Evolutionary conservation across 2,888 invertebrate genomes (phyloP).

Genomic region (Lumbricus terrestris): DNA sequence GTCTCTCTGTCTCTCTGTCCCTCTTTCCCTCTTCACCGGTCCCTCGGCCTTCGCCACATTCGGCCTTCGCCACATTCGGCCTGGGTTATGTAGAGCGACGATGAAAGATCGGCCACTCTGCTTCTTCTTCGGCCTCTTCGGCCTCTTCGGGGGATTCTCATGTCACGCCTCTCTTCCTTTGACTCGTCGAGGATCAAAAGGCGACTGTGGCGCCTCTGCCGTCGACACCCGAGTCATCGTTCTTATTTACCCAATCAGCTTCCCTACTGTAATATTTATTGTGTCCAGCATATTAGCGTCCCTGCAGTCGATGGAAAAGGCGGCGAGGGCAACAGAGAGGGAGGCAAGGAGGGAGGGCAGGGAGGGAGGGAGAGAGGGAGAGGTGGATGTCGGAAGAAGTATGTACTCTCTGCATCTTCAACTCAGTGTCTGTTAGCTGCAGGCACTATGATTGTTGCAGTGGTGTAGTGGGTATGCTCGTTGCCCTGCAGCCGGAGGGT

Average conservation of each 20-base stretch:
- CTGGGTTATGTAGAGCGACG: no score
- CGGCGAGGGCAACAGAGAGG: no score
- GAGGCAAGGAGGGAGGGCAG: no score
- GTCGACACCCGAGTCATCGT: background rate
- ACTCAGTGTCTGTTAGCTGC: background rate
- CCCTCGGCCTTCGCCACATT: no score
- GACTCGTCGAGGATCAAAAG: background rate
- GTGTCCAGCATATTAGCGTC: background rate
- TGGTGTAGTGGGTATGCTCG: no score
- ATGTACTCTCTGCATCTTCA: background rate
- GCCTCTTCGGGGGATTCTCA: background rate
- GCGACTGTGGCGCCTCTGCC: no score
- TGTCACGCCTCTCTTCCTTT: background rate
- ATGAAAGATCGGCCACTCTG: background rate
- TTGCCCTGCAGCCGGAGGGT: no score
- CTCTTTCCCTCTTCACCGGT: background rate
- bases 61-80: background rate
- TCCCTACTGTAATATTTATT: constrained; percentile 3
- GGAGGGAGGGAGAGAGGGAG: no score
- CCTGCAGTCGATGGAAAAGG: background rate
- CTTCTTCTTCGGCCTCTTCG: no score
- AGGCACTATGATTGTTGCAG: no score
- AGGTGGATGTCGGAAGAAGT: background rate
- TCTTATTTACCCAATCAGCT: constrained; percentile 3
- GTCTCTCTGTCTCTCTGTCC: background rate